phyloP scores from a whole-genome alignment of 2,113 vertebrate genomes.

The Lathamus discolor region DNA sequence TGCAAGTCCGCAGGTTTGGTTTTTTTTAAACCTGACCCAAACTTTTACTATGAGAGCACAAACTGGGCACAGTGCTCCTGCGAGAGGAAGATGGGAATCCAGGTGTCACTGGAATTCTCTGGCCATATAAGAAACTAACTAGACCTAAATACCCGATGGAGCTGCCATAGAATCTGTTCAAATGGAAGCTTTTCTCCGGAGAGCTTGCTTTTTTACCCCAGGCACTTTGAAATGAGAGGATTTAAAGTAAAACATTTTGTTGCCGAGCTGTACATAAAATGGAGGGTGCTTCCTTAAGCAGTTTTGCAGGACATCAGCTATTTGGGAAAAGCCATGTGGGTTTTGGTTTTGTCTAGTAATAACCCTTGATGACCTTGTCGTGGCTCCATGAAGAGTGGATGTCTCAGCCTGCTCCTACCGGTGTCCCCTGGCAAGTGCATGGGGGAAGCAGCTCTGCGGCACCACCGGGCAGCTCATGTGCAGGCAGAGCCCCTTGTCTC shows the following conservation, averaged over 20 bases:
- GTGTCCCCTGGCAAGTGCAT: not conserved
- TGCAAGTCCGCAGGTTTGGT: not conserved
- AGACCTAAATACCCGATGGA: not conserved
- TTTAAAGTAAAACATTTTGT: not conserved
- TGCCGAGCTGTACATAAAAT: not conserved
- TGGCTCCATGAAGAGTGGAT: not conserved
- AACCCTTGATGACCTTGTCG: not conserved
- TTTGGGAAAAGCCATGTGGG: not conserved
- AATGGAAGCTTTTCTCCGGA: not conserved
- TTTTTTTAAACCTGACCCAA: not conserved
- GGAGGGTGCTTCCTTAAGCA: not conserved
- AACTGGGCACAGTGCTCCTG: not conserved
- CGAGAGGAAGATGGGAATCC: not conserved
- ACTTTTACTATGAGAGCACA: not conserved
- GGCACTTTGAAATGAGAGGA: not conserved
- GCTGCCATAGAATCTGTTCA: not conserved
- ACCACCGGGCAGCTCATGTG: rapidly evolving
- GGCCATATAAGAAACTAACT: not conserved
- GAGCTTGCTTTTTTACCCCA: not conserved
- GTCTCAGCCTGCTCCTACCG: not conserved
- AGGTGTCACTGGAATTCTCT: not conserved
- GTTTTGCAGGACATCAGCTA: not conserved
- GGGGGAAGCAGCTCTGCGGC: not conserved
- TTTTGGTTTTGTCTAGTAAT: not conserved
- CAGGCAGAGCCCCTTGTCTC: not conserved